Evolutionary conservation across 2,113 vertebrate species (phyloP), one percentile per base, ranked within the genome.

Genomic region (Phrynocephalus versicolor): DNA sequence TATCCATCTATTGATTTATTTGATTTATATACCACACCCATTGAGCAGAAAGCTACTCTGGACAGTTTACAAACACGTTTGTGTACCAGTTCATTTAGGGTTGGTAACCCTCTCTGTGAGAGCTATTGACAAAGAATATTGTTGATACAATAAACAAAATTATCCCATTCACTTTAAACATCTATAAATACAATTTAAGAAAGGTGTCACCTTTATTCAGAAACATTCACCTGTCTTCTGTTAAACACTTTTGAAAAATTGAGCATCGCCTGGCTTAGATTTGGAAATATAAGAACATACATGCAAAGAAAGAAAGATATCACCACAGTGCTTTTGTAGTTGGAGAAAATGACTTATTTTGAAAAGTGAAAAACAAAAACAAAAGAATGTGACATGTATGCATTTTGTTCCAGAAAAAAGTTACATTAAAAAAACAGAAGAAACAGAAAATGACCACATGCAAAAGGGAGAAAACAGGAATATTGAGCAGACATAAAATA

Each of bases 401-500:
- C 23, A 85, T 74, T 75, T 57, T 14, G 39, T 88, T 73, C 67
- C 76, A 21, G 2, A 18, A 58, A 25, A 85, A 23, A 85, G 41
- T 60, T 80, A 0, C 0, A 90, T 81, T 87, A 74, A 58, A n/a
- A n/a, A n/a, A n/a, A n/a, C n/a, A n/a, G n/a, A 90, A 89, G 87
- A 51, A 77, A 33, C 69, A 16, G 69, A 60, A 85, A 60, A 89
- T 0, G 79, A n/a, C 30, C 30, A 81, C 30, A 85, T 12, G 64
- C 78, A 91, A 45, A 78, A n/a, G 80, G 88, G 88, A 83, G 35
- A 16, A 67, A 76, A 33, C 81, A 92, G n/a, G n/a, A 74, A 67
- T 83, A 41, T 85, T 93, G 65, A 79, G 30, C 77, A 90, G 58
- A 83, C 72, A 91, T 90, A 62, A 82, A 74, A 91, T 23, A 90